phyloP scores from a whole-genome alignment of 2,888 invertebrate species.

The Tetranychus truncatus region DNA sequence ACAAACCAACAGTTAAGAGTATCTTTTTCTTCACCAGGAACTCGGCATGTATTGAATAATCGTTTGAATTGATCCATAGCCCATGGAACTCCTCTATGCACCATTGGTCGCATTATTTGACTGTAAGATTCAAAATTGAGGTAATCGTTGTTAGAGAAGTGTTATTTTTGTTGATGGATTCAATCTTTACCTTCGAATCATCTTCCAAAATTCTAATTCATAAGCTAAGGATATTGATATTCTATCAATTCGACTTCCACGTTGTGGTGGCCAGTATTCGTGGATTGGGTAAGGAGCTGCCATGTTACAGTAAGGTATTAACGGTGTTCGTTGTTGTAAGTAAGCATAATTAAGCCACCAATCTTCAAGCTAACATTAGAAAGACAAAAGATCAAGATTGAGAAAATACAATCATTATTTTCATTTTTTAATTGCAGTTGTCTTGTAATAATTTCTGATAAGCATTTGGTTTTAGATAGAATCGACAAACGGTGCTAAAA shows the following conservation, averaged over 20 bases:
- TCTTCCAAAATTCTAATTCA: conserved; percentile 37
- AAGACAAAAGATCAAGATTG: not conserved
- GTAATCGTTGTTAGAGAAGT: not conserved
- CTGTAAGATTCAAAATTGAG: not conserved
- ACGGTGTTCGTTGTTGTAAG: conserved; percentile 37
- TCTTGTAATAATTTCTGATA: too few species aligned
- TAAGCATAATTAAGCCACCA: conserved; percentile 45
- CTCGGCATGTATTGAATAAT: conserved; percentile 39
- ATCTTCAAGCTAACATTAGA: conserved; percentile 33
- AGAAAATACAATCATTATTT: too few species aligned
- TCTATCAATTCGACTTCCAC: conserved; percentile 31
- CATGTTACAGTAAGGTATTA: conserved; percentile 40
- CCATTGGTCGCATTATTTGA: conserved; percentile 15
- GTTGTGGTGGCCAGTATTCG: conserved; percentile 29
- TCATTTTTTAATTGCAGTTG: too few species aligned
- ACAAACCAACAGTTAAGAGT: conserved; percentile 35
- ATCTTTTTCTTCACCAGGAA: conserved; percentile 36
- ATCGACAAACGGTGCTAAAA: too few species aligned
- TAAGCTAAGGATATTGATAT: conserved; percentile 31
- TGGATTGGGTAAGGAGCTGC: conserved; percentile 31
- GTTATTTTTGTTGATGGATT: not conserved
- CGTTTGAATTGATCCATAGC: conserved; percentile 38
- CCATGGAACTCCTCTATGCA: conserved; percentile 29
- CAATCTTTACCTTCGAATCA: conserved; percentile 33
- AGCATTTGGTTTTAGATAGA: too few species aligned